Evolutionary conservation across 2,888 invertebrate genomes (phyloP).

Genomic region (Drosophila mimica): DNA sequence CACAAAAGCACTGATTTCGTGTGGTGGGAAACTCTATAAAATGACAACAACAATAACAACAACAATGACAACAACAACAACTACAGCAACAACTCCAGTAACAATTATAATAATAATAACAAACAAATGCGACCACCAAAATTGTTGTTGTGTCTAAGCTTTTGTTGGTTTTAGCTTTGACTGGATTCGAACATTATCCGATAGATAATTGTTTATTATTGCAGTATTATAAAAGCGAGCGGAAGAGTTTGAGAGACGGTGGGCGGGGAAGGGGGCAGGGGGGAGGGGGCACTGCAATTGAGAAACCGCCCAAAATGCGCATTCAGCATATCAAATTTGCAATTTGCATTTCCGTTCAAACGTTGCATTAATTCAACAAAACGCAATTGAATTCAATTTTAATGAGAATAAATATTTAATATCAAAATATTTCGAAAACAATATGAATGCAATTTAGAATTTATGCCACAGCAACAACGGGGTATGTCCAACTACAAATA

Average conservation of each 20-base stretch:
- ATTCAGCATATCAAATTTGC: constrained; percentile 50
- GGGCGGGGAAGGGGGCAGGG: background rate
- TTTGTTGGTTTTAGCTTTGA: constrained; percentile 41
- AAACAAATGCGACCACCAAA: constrained; percentile 33
- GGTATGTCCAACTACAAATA: background rate
- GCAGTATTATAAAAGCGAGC: constrained; percentile 34
- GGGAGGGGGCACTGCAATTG: background rate
- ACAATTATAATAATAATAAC: constrained; percentile 10
- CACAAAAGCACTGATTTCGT: constrained; percentile 32
- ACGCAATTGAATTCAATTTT: constrained; percentile 47
- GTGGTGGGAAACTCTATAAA: background rate
- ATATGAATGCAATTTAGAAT: constrained; percentile 33
- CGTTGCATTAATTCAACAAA: constrained; percentile 30
- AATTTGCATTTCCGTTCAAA: constrained; percentile 43
- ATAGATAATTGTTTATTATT: constrained; percentile 52
- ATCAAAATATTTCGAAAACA: constrained; percentile 54
- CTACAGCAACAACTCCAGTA: background rate
- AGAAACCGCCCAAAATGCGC: constrained; percentile 31
- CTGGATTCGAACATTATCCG: constrained; percentile 13
- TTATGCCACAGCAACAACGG: background rate
- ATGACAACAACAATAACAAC: constrained; percentile 13
- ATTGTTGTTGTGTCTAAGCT: constrained; percentile 28
- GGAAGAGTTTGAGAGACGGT: background rate
- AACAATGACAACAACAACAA: constrained; percentile 14
- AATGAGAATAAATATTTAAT: constrained; percentile 60